Base-by-base conservation (phyloP, 1,140 invertebrate species). In the Goniozus legneri region DNA sequence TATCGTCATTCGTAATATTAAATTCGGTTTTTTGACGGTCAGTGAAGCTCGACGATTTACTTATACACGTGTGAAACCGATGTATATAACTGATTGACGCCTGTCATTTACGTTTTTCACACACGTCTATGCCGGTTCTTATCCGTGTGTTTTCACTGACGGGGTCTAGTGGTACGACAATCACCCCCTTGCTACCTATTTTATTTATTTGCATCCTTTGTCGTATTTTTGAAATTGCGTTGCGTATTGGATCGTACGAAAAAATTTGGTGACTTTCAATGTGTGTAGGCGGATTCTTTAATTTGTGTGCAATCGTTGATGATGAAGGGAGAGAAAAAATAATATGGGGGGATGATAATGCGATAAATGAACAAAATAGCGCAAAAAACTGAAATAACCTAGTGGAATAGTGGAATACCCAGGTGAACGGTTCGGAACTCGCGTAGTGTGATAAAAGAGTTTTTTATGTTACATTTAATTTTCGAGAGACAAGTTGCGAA, bases 71-170 rank as follows among this genome's bases (percentile, higher is more conserved):
- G 16, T 38, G 19, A 13, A 14, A n/a, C 38, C 20, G 8, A 22
- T 20, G n/a, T 20, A 22, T 13, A 22, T 24, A 13, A 15, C 30
- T 14, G 39, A 8, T 7, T 4, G 20, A 13, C 24, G 30, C 24
- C 16, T 38, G 10, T 10, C 2, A 15, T 40, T 13, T 20, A 8
- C 7, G 38, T 13, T 14, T 15, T 40, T 19, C 2, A 22, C 19
- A 21, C 14, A 3, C 38, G 41, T 46, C 38, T 54, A 57, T 61
- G 57, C 52, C 58, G 50, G 52, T 50, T 31, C 43, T 8, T 16
- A 32, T 47, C 48, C 37, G 36, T 53, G 37, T 56, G 57, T 60
- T 60, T 60, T 60, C 44, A 44, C 41, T 27, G 33, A 46, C 32
- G 53, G 57, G 57, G 47, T 56, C 38, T 54, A 49, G 45, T 6